Base-by-base conservation (phyloP, 2,113 vertebrate species). In the Camelus bactrianus region DNA sequence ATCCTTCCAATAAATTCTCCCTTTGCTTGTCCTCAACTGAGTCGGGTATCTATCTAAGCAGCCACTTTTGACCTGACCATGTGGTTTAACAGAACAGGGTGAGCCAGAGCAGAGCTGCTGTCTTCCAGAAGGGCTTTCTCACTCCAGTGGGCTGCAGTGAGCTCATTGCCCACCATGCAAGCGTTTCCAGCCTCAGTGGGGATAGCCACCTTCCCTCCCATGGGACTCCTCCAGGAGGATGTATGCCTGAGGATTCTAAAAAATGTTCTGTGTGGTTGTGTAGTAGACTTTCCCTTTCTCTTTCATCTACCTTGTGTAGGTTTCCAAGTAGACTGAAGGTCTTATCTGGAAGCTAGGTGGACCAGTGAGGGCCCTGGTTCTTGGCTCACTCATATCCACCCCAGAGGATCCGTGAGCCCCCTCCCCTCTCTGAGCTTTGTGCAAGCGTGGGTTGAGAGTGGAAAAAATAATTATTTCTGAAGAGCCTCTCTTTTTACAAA, bases 321-420 rank as follows among this genome's bases (percentile, higher is more conserved):
- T 94, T 93, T 72, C 22, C n/a, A 67, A 19, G 28, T 14, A 42
- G 32, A 87, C 28, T 24, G 67, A 92, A 89, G 80, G 32, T 82
- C 56, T 89, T 52, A 56, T 80, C 50, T 69, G 72, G 56, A 81
- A 60, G 62, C 30, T 60, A 70, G 11, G 4, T 42, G 20, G 5
- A 8, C 8, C 32, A 32, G 30, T 60, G 28, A 62, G 50, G 12
- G 4, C 46, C 30, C 22, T 28, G 6, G 6, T 76, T 87, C 89
- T 82, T 20, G 12, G 38, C 48, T 91, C 50, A 60, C 6, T 76
- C 8, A 22, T 26, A 86, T 62, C 6, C 22, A 54, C 8, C 20
- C 8, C 16, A 62, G 75, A 30, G 42, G 24, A 50, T 46, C 28
- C 6, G 0, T 73, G 73, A 89, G 5, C 26, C 16, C 9, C 58